Evolutionary conservation across 2,797 vertebrate genomes (phyloP).

Genomic region (Otolemur crassicaudatus): DNA sequence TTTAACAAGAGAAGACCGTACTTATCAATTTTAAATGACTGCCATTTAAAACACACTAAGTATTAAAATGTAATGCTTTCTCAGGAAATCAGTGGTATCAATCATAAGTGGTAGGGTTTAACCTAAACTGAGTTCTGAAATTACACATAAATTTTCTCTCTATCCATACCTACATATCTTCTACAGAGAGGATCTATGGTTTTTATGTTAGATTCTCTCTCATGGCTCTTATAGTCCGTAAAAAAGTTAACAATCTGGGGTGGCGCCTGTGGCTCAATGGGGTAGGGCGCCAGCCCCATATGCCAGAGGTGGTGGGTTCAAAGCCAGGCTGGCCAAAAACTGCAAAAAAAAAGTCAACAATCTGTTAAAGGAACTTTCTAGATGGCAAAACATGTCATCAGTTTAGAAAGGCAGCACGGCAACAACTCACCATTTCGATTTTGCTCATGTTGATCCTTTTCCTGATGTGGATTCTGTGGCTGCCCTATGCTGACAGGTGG

Average conservation of each 20-base stretch:
- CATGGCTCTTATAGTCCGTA: neutral
- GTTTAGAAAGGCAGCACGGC: neutral
- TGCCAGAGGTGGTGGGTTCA: too few species aligned
- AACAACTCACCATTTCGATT: slow-evolving; percentile 92
- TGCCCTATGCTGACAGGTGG: slow-evolving; percentile 94
- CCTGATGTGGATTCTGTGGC: slow-evolving; percentile 88
- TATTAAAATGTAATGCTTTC: neutral
- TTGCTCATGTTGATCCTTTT: slow-evolving; percentile 96
- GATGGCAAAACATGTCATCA: neutral
- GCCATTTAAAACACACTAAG: slow-evolving; percentile 16
- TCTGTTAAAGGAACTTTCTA: neutral
- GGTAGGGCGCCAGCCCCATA: too few species aligned
- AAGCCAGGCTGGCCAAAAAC: too few species aligned
- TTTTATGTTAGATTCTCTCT: neutral
- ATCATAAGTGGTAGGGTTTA: neutral
- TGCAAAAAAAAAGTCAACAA: neutral
- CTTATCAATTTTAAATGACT: slow-evolving; percentile 41
- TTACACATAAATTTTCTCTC: neutral
- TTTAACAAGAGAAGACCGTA: neutral
- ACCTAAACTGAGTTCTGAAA: neutral
- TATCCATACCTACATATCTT: neutral
- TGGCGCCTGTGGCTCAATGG: too few species aligned
- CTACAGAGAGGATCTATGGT: neutral
- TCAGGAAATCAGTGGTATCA: neutral
- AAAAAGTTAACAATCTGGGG: neutral